Base-by-base conservation (phyloP, 2,888 invertebrate genomes). In the Caradrina clavipalpis region DNA sequence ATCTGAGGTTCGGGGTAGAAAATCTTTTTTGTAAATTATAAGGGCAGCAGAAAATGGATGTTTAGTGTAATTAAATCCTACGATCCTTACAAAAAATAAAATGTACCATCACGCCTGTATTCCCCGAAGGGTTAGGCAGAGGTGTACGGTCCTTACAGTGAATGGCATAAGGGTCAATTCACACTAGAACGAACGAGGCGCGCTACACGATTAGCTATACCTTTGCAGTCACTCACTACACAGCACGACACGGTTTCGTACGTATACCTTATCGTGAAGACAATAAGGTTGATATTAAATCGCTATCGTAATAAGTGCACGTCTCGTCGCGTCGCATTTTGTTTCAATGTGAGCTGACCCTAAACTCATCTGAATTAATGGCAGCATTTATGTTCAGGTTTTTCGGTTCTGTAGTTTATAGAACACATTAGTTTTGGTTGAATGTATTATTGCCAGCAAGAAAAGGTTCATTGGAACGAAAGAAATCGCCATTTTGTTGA, bases 61-160 rank as follows among this genome's bases (percentile, higher is more conserved):
- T 83, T 84, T 76, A 69, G 60, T 35, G 66, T 73, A 79, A 69
- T 68, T 60, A 66, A 69, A 68, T 73, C 76, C 39, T 65, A 64
- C 63, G 45, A 55, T 45, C 54, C 54, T 58, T 45, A 26, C 49
- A 19, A n/a, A n/a, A n/a, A n/a, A n/a, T n/a, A n/a, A n/a, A n/a
- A n/a, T n/a, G n/a, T n/a, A n/a, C n/a, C n/a, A n/a, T n/a, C n/a
- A n/a, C n/a, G n/a, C n/a, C n/a, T n/a, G n/a, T n/a, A n/a, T n/a
- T n/a, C n/a, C n/a, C n/a, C n/a, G n/a, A n/a, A n/a, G n/a, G n/a
- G n/a, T n/a, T n/a, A n/a, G n/a, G n/a, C n/a, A n/a, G n/a, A n/a
- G n/a, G n/a, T n/a, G n/a, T n/a, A n/a, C 63, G 45, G 57, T 45
- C 54, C 54, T 58, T 45, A 26, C 49, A 19, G 50, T 2, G 17